These are phyloP conservation scores for Micromesistius poutassou DNA, from an alignment of 2,797 vertebrate species.

Conservation along the genomic window DNA sequence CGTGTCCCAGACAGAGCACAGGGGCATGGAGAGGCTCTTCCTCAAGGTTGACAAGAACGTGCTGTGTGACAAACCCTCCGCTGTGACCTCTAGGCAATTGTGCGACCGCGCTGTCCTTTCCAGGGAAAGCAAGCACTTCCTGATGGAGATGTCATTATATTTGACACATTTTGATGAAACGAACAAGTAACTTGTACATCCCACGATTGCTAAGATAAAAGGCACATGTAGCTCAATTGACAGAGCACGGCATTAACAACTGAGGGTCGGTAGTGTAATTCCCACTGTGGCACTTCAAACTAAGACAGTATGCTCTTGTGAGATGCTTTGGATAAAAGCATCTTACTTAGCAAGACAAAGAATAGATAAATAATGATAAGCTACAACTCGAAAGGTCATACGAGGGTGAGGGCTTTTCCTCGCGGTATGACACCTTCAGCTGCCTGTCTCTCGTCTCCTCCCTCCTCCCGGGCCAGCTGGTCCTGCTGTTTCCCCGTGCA, in stretches of 20 bases:
- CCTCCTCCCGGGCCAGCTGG: slow-evolving; percentile 74
- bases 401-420: not conserved
- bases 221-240: not conserved
- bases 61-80: slow-evolving; percentile 78
- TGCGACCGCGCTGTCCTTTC: slow-evolving; percentile 63
- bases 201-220: too few species aligned
- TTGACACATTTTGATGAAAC: not conserved
- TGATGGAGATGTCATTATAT: slow-evolving; percentile 75
- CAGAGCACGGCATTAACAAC: not conserved
- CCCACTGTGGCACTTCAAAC: not conserved
- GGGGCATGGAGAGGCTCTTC: slow-evolving; percentile 47
- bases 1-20: slow-evolving; percentile 20
- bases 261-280: not conserved
- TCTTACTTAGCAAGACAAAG: not conserved
- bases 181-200: not conserved
- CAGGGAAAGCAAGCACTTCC: slow-evolving; percentile 65
- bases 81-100: slow-evolving; percentile 72
- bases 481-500: slow-evolving; percentile 72
- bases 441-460: slow-evolving; percentile 10
- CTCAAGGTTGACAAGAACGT: slow-evolving; percentile 73
- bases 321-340: not conserved
- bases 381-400: not conserved
- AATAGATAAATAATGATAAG: not conserved
- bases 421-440: slow-evolving; percentile 3
- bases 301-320: not conserved